Evolutionary conservation across 2,797 vertebrate genomes (phyloP), one percentile per base, ranked within the genome.

Genomic region (Alexandromys oeconomus): DNA sequence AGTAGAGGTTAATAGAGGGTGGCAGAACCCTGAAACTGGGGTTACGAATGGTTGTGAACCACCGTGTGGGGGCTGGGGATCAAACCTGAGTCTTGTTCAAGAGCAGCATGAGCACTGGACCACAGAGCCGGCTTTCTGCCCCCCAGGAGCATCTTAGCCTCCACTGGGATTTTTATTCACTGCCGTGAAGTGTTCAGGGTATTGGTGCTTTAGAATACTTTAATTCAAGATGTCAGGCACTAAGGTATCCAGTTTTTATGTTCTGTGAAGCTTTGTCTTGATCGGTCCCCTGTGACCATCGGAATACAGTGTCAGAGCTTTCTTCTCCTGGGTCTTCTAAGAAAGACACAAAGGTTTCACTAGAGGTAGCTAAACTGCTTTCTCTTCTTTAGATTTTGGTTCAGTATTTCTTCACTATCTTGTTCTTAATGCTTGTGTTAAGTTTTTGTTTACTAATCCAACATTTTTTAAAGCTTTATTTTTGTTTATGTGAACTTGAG

Each of bases 361-460:
- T 89, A 6, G 10, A 29, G 59, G 25, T 54, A 29, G 40, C 48
- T 67, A 46, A 43, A 34, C 4, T 43, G 40, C 40, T 74, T 81
- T 93, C 92, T 51, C 65, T 71, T 51, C 59, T 71, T 74, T 80
- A 54, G 15, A 87, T 63, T 76, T 92, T 87, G n/a, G 57, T 31
- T 46, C 34, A 71, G 2, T 91, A 91, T 63, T 76, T 87, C 57
- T 79, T 90, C 15, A 74, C 23, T 84, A 17, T 84, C 63, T 51
- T 51, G 2, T 76, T 59, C 37, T 54, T 57, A 37, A 57, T 37
- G 34, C 34, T 80, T 80, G 12, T 37, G 78, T 37, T 23, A 80
- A 37, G 7, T 14, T 25, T 48, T 80, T n/a, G 77, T 79, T 79
- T 57, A 57, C 54, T 80, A 80, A 54, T n/a, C 19, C 19, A 57